Evolutionary conservation across 1,140 invertebrate species (phyloP), one percentile per base, ranked within the genome.

Genomic region (Trypoxylus dichotomus): DNA sequence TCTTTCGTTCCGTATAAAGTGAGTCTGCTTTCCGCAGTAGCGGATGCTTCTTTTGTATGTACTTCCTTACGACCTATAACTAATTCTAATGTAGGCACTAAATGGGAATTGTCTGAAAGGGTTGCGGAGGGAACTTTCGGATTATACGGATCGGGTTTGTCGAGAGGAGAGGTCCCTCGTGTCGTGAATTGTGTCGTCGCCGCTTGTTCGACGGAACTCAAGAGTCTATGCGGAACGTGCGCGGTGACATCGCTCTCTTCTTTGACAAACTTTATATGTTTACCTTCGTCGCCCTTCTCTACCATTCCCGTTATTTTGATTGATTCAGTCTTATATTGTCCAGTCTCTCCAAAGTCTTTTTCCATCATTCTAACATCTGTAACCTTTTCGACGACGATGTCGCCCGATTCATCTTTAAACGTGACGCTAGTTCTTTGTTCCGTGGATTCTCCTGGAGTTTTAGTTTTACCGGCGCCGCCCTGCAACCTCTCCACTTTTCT

Each of bases 1-100:
- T 89, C 86, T 74, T 85, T 83, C 3, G 85, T 83, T 42, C 87
- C 85, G 78, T 88, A 88, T 6, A 89, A 79, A 15, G 87, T 89
- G 10, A 89, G 81, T 25, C 86, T 81, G 81, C 87, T 89, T 84
- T 89, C 88, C 21, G 88, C 86, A 7, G 85, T 86, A 2, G 88
- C 88, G 25, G 85, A 86, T 5, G 87, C 86, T 79, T 89, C 88
- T 77, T 84, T 84, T 0, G 87, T 89, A 43, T 85, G 83, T 7
- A 89, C 85, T 83, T 89, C 87, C 83, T 89, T 89, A 41, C 87
- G 84, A 15, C 87, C 88, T 42, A 89, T 88, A 6, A 89, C 83
- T 24, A 89, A 82, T 82, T 89, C 88, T 63, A 89, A 79, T 1
- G 87, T 87, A 13, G 87, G 86, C 24, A 60, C 27, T 43, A 29